Conservation (phyloP, 2,113 vertebrate genomes). For the Brachypteracias leptosomus region DNA sequence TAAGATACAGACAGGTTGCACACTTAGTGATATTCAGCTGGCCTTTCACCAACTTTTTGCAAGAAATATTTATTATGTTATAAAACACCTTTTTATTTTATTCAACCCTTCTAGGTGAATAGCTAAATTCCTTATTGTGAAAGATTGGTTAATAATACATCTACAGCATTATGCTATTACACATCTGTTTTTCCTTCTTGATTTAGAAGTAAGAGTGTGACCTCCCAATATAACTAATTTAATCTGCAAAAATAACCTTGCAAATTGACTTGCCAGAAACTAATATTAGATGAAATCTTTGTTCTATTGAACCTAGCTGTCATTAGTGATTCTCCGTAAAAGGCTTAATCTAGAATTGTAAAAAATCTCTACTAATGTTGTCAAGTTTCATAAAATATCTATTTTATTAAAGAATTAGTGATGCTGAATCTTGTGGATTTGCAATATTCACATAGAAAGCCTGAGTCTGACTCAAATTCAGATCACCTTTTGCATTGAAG, state of each 20-base stretch:
- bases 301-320: constrained; percentile 64
- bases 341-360: constrained; percentile 37
- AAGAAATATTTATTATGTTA: not conserved
- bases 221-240: constrained; percentile 71
- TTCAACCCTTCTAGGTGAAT: not conserved
- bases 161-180: constrained; percentile 2
- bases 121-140: constrained; percentile 12
- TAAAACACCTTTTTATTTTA: not conserved
- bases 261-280: constrained; percentile 69
- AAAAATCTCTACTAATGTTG: constrained; percentile 56
- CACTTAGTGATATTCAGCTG: not conserved
- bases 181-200: constrained; percentile 63
- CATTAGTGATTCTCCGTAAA: constrained; percentile 56
- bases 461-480: constrained; percentile 21
- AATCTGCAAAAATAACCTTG: constrained; percentile 70
- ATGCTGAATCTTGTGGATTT: not conserved
- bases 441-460: not conserved
- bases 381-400: constrained; percentile 67
- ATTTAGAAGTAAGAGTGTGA: constrained; percentile 65
- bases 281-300: constrained; percentile 66
- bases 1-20: not conserved
- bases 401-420: constrained; percentile 68
- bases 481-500: not conserved
- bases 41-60: not conserved
- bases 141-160: constrained; percentile 15